Evolutionary conservation across 2,113 vertebrate species (phyloP), one percentile per base, ranked within the genome.

Genomic region (Channa argus): DNA sequence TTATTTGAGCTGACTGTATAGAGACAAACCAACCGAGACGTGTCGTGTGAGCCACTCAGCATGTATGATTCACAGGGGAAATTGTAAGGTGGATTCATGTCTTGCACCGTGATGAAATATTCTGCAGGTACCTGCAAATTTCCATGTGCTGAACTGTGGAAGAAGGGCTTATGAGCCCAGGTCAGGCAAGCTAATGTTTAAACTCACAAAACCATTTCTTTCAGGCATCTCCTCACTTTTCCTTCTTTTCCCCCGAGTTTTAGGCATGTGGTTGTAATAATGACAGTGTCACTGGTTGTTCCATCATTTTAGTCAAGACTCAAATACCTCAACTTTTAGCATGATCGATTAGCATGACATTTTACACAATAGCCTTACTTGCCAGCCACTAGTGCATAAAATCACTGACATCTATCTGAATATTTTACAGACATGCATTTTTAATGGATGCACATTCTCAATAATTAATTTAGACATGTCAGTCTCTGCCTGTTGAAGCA

Each of bases 1-100:
- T 86, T 87, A 87, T 66, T 67, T 58, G 73, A 39, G 72, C 65
- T 81, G 77, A 54, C 68, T 74, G 69, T 55, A 60, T 8, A 64
- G 39, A 75, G 68, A 78, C 24, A 24, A 24, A 24, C 62, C 55
- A 12, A 39, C 36, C 1, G 58, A 79, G 3, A 63, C 50, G 65
- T 64, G 72, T 67, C 65, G 53, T 52, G 70, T 62, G 64, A 75
- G 77, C 68, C 63, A 51, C 71, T 70, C 47, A 69, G 74, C 60
- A 52, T 63, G 54, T 64, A 36, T 62, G 62, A 80, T 77, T 77
- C 60, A 62, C 38, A 10, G 74, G 62, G 63, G 39, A 15, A 66
- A 51, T 54, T 67, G 47, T 54, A 53, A 63, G 39, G 47, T 49
- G 68, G 58, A 74, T 41, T 76, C 15, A 58, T 63, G 55, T 72